A percentile compares a stretch with the other conserved stretches of the same genome.
phyloP scores from a whole-genome alignment of 1,140 invertebrate genomes.

The Zaprionus kolodkinae region DNA sequence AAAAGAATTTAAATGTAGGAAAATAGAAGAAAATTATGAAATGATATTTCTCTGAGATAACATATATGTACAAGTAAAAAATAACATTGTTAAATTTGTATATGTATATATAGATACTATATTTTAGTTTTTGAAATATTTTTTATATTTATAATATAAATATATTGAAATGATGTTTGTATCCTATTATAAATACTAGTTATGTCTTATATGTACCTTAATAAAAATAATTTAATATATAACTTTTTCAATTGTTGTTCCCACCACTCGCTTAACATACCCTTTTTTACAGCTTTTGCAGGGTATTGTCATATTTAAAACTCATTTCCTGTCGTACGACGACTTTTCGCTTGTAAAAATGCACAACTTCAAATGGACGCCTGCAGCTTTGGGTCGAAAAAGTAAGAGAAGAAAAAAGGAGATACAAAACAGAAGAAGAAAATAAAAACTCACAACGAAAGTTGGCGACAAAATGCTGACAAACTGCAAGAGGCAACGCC shows the following conservation, averaged over 20 bases:
- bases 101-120: too few relatives aligned
- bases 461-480: conserved; percentile 76
- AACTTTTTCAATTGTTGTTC: too few relatives aligned
- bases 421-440: conserved; percentile 8
- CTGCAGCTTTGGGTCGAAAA: conserved; percentile 72
- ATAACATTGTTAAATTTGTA: too few relatives aligned
- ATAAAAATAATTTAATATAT: too few relatives aligned
- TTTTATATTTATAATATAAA: neutral
- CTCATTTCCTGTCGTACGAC: conserved; percentile 64
- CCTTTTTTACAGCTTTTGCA: neutral
- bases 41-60: too few relatives aligned
- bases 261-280: neutral
- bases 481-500: conserved; percentile 48
- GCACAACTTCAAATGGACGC: conserved; percentile 47
- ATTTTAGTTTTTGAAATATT: too few relatives aligned
- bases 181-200: too few relatives aligned
- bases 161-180: too few relatives aligned
- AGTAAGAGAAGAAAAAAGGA: conserved; percentile 29
- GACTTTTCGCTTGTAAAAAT: conserved; percentile 49
- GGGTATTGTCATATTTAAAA: conserved; percentile 49
- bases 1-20: conserved; percentile 2
- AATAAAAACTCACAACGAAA: conserved; percentile 35
- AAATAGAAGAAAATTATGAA: neutral
- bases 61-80: too few relatives aligned
- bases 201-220: too few relatives aligned